phyloP scores from a whole-genome alignment of 2,888 invertebrate species.

The Bugulina stolonifera region DNA sequence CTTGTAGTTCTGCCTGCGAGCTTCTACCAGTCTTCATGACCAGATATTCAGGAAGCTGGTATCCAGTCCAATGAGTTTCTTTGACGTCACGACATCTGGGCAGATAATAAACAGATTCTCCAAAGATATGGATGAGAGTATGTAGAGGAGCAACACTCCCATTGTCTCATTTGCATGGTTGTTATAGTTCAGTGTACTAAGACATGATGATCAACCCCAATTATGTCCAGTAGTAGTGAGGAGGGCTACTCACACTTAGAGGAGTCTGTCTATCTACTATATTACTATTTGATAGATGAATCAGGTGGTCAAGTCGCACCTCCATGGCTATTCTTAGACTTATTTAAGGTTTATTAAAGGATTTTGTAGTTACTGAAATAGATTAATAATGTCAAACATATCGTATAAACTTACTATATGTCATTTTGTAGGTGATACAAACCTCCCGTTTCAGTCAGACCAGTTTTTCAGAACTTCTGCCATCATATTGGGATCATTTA shows the following conservation, averaged over 20 bases:
- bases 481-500: conserved; percentile 68
- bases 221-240: too few relatives aligned
- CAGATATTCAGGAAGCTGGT: conserved; percentile 54
- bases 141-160: conserved; percentile 50
- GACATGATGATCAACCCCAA: too few relatives aligned
- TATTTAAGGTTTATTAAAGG: too few relatives aligned
- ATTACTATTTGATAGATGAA: background rate
- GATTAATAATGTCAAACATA: too few relatives aligned
- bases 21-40: conserved; percentile 59
- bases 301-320: background rate
- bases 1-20: conserved; percentile 53
- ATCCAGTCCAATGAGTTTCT: conserved; percentile 45
- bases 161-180: background rate
- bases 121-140: conserved; percentile 51
- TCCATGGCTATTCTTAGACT: too few relatives aligned
- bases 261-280: background rate
- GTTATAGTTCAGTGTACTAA: too few relatives aligned
- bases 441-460: conserved; percentile 59
- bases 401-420: too few relatives aligned
- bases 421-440: conserved; percentile 56
- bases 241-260: too few relatives aligned
- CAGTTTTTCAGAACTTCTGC: conserved; percentile 59
- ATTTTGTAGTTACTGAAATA: too few relatives aligned
- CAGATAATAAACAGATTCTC: conserved; percentile 49
- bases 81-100: conserved; percentile 47